phyloP scores from a whole-genome alignment of 2,888 invertebrate species.

The Taphrorychus bicolor region DNA sequence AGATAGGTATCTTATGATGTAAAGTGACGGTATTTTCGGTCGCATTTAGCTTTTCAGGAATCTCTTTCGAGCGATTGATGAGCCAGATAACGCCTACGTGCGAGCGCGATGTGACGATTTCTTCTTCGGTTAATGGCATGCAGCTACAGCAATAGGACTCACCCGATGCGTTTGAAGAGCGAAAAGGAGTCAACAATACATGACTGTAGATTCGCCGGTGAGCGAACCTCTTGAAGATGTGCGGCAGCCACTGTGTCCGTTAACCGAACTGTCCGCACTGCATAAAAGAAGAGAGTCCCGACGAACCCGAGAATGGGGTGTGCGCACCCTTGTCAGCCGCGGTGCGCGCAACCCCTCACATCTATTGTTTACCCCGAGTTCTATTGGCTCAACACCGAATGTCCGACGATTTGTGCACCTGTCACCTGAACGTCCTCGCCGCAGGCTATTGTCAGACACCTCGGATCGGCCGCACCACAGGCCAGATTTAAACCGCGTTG shows the following conservation, averaged over 20 bases:
- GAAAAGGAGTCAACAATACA: constrained; percentile 57
- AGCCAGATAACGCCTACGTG: background rate
- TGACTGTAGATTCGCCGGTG: constrained; percentile 58
- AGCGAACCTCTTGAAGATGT: constrained; percentile 59
- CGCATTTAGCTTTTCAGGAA: background rate
- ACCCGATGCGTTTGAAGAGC: constrained; percentile 57
- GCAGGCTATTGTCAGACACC: constrained; percentile 46
- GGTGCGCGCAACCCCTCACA: constrained; percentile 53
- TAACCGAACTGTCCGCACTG: constrained; percentile 54
- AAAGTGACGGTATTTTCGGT: background rate
- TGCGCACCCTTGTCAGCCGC: constrained; percentile 46
- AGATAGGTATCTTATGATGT: background rate
- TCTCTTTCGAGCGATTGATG: background rate
- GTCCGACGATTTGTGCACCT: constrained; percentile 47
- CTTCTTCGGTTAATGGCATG: background rate
- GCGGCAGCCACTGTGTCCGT: constrained; percentile 59
- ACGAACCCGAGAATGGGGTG: constrained; percentile 43
- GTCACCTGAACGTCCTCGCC: constrained; percentile 46
- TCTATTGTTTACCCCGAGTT: constrained; percentile 54
- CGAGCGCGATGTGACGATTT: no score
- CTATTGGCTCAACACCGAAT: constrained; percentile 39
- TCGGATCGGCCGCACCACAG: constrained; percentile 18
- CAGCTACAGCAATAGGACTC: constrained; percentile 46
- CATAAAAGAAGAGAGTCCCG: constrained; percentile 47
- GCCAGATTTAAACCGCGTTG: constrained; percentile 21